Evolutionary conservation across 2,888 invertebrate species (phyloP), one percentile per base, ranked within the genome.

Genomic region (Griposia aprilina): DNA sequence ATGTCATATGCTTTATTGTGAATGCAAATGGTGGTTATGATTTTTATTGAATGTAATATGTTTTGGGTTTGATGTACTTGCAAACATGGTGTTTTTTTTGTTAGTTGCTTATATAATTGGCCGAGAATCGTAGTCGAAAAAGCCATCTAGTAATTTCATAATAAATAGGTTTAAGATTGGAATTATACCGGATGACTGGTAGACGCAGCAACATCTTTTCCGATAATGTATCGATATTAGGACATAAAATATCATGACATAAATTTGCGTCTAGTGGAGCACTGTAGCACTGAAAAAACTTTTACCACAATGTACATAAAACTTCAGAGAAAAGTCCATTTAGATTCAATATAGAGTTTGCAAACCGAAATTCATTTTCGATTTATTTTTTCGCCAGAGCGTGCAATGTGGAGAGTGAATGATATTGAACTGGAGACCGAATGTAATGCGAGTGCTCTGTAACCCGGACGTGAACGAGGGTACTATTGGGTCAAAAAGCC

Each of bases 311-410:
- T 50, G 17, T n/a, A 41, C 20, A 23, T 15, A 66, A 57, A 80
- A 75, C 30, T 75, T 65, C 52, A 17, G 7, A 69, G 72, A 67
- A 80, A 76, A 84, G 59, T 67, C 81, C 48, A 80, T 81, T 81
- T 80, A 77, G 55, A 74, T 78, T 69, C 48, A 80, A 76, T 74
- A 82, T 79, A 83, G 76, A 81, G 80, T 89, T 87, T 88, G 89
- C 85, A 82, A 86, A 87, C 72, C 73, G 83, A 87, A 89, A 89
- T 88, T 88, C 82, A 87, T 90, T 91, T 90, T 85, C 81, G 73
- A 87, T 87, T 90, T 90, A 87, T 85, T 87, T 78, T 74, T 77
- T 89, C 55, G 57, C 73, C 15, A 41, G 67, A 67, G 59, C 74
- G 60, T 80, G 80, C 83, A 83, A 86, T 89, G 81, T 81, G 78